Percentiles rank a stretch among this genome's conserved stretches.
Evolutionary conservation across 2,797 vertebrate genomes (phyloP).

Genomic region (Aeoliscus strigatus): DNA sequence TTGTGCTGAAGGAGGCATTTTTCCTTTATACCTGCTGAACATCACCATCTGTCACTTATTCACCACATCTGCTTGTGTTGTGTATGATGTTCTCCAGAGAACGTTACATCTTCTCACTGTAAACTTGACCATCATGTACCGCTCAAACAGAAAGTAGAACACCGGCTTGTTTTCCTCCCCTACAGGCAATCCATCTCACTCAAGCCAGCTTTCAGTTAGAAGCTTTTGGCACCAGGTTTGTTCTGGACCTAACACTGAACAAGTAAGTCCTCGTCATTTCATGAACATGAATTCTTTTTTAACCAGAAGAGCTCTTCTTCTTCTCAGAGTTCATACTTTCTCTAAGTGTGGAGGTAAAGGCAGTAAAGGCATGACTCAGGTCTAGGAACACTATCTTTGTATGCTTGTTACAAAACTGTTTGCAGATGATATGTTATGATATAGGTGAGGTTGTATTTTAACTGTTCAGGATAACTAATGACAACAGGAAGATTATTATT

Average conservation of each 20-base stretch:
- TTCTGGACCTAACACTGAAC: slow-evolving; percentile 93
- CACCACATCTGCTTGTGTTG: slow-evolving; percentile 33
- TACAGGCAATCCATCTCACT: slow-evolving; percentile 89
- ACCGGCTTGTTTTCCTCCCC: slow-evolving; percentile 37
- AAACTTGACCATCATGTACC: slow-evolving; percentile 6
- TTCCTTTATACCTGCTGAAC: slow-evolving; percentile 15
- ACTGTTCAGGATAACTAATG: slow-evolving; percentile 13
- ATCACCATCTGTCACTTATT: slow-evolving; percentile 30
- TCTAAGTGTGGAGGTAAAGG: no score
- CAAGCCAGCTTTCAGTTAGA: slow-evolving; percentile 95
- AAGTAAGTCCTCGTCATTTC: slow-evolving; percentile 80
- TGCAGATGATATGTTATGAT: slow-evolving; percentile 24
- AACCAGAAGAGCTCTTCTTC: no score
- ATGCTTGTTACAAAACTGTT: slow-evolving; percentile 5
- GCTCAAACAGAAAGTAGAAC: not conserved
- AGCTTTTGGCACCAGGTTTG: slow-evolving; percentile 89
- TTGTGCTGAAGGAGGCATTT: slow-evolving; percentile 15
- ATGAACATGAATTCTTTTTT: not conserved
- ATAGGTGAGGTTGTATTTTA: slow-evolving; percentile 14
- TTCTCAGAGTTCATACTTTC: no score
- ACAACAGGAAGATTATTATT: no score
- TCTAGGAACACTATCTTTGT: slow-evolving; percentile 4
- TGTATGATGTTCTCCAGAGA: slow-evolving; percentile 13
- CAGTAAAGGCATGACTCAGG: slow-evolving; percentile 1
- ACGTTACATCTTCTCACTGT: slow-evolving; percentile 3